phyloP scores from a whole-genome alignment of 2,113 vertebrate genomes.

The Ptilonorhynchus violaceus region DNA sequence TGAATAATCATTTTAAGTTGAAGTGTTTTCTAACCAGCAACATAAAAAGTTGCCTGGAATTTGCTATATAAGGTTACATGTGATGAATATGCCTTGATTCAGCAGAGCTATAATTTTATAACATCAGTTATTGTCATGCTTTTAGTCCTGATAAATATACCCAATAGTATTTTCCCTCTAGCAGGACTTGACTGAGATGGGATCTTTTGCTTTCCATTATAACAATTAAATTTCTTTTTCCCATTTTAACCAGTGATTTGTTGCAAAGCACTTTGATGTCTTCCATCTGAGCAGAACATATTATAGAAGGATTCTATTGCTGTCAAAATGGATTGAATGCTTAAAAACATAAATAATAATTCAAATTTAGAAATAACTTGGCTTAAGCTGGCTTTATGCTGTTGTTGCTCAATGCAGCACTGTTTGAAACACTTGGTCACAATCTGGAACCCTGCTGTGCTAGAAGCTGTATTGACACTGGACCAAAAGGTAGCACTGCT shows the following conservation, averaged over 20 bases:
- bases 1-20: not conserved
- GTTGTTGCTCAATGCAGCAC: not conserved
- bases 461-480: not conserved
- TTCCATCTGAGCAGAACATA: too few relatives aligned
- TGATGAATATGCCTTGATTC: not conserved
- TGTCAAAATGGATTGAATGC: not conserved
- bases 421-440: not conserved
- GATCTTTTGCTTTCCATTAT: not conserved
- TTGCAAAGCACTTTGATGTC: not conserved
- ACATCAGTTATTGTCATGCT: not conserved
- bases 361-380: not conserved
- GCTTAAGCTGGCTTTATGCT: not conserved
- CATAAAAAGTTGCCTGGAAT: not conserved
- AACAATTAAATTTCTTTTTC: not conserved
- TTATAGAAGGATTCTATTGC: not conserved
- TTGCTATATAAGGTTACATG: not conserved
- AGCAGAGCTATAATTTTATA: not conserved
- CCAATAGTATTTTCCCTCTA: not conserved
- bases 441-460: not conserved
- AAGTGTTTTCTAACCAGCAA: not conserved
- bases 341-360: not conserved
- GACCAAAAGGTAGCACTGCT: not conserved
- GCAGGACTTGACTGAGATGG: not conserved
- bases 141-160: not conserved
- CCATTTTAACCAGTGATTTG: not conserved